phyloP scores from a whole-genome alignment of 2,113 vertebrate species.

The Tapirus terrestris region DNA sequence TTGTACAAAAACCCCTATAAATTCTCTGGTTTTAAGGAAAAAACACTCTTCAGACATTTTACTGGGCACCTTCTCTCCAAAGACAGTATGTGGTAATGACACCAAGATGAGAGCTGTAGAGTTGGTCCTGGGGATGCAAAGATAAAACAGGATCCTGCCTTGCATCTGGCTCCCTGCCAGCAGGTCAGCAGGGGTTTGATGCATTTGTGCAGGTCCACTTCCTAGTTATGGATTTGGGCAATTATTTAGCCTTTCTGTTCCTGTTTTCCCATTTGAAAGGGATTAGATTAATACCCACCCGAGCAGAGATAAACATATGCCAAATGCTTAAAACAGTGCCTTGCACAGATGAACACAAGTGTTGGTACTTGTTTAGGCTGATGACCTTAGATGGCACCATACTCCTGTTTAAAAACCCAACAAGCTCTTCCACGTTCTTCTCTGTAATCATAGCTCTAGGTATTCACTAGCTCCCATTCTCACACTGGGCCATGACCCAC shows the following conservation, averaged over 20 bases:
- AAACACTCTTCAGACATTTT: not conserved
- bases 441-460: not conserved
- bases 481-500: not conserved
- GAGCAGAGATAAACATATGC: not conserved
- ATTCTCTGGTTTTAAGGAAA: not conserved
- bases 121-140: not conserved
- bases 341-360: not conserved
- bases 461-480: not conserved
- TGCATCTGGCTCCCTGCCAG: not conserved
- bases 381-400: not conserved
- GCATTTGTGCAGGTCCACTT: not conserved
- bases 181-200: not conserved
- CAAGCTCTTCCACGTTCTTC: not conserved
- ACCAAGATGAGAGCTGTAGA: not conserved
- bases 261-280: not conserved
- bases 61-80: not conserved
- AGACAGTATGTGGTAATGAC: not conserved
- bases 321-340: not conserved
- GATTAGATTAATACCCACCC: not conserved
- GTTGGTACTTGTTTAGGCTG: no score
- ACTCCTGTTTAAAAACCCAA: not conserved
- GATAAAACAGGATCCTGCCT: no score
- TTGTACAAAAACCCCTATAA: not conserved
- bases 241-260: not conserved
- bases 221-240: not conserved